Conservation (phyloP, 2,113 vertebrate species). For the Gracilinanus agilis region DNA sequence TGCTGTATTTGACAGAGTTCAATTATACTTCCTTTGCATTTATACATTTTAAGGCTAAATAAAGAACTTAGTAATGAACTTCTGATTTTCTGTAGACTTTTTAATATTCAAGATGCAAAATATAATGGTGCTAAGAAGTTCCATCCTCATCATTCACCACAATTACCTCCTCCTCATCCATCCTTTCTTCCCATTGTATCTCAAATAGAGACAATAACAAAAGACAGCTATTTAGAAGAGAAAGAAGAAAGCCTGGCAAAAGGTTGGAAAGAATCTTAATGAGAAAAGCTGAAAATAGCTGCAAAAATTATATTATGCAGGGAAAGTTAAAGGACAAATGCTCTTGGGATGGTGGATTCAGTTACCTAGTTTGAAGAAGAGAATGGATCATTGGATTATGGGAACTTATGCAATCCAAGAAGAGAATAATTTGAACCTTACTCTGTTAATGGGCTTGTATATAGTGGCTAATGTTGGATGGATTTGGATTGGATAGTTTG, state of each 20-base stretch:
- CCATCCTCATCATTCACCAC: slow-evolving; percentile 47
- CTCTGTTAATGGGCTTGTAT: not conserved
- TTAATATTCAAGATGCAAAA: not conserved
- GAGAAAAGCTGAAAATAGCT: slow-evolving; percentile 36
- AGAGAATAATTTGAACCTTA: not conserved
- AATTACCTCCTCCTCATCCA: not conserved
- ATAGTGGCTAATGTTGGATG: not conserved
- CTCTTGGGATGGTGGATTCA: rapidly evolving
- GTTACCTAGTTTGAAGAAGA: not conserved
- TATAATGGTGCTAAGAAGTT: slow-evolving; percentile 71
- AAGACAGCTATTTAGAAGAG: slow-evolving; percentile 47
- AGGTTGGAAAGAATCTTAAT: slow-evolving; percentile 28
- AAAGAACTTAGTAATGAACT: not conserved
- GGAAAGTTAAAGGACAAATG: not conserved
- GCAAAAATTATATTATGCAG: slow-evolving; percentile 17
- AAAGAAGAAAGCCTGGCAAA: slow-evolving; percentile 48
- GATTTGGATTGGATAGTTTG: too few relatives aligned
- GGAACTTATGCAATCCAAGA: not conserved
- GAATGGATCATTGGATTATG: not conserved
- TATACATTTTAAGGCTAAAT: too few relatives aligned
- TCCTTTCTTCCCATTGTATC: slow-evolving; percentile 48
- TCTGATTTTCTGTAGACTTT: not conserved
- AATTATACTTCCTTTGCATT: too few relatives aligned
- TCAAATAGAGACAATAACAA: slow-evolving; percentile 64
- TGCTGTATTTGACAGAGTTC: too few relatives aligned